Evolutionary conservation across 2,888 invertebrate genomes (phyloP).

Genomic region (Thyatira batis): DNA sequence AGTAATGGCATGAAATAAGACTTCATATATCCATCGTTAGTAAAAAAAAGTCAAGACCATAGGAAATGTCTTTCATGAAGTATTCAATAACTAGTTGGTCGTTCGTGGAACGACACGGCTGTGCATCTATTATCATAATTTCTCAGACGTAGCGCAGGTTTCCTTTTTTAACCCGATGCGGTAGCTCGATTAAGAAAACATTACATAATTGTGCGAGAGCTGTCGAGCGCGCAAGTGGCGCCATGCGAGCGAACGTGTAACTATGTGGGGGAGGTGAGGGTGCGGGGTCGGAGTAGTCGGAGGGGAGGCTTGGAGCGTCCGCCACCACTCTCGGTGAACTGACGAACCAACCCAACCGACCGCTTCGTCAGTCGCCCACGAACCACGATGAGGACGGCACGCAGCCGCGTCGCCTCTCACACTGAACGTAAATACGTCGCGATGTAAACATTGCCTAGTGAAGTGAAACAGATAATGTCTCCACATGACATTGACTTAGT

Average conservation of each 20-base stretch:
- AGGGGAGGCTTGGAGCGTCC: conserved; percentile 63
- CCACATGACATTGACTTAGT: conserved; percentile 41
- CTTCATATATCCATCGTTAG: not conserved
- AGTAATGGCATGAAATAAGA: not conserved
- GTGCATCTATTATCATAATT: conserved; percentile 46
- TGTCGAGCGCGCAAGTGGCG: conserved; percentile 75
- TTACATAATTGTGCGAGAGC: conserved; percentile 78
- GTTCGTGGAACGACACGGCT: conserved; percentile 33
- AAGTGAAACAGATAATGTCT: conserved; percentile 59
- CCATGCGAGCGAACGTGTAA: conserved; percentile 75
- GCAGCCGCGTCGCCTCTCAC: conserved; percentile 59
- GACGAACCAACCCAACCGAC: conserved; percentile 54
- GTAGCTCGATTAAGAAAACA: conserved; percentile 78
- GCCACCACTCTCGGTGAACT: conserved; percentile 66
- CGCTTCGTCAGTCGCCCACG: conserved; percentile 67
- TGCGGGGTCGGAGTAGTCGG: conserved; percentile 51
- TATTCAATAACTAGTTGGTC: conserved; percentile 31
- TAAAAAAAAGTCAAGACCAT: not conserved
- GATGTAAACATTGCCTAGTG: conserved; percentile 74
- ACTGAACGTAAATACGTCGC: conserved; percentile 61
- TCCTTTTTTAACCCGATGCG: conserved; percentile 62
- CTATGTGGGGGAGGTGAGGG: conserved; percentile 66
- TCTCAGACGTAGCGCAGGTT: conserved; percentile 41
- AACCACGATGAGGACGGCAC: conserved; percentile 71
- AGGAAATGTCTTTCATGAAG: conserved; percentile 31